Conservation (phyloP, 2,888 invertebrate genomes). For the Villa cingulata region DNA sequence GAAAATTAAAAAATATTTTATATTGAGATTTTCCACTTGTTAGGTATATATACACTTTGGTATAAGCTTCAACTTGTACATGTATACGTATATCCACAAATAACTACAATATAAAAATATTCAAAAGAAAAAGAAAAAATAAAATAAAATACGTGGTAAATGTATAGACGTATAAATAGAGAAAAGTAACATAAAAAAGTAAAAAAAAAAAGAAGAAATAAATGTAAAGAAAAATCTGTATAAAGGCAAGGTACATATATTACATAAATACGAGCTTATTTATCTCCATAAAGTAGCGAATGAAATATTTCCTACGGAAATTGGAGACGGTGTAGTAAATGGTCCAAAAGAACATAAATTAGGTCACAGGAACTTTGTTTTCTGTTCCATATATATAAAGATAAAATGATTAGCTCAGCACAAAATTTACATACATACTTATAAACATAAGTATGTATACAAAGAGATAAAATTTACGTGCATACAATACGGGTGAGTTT, state of each 20-base stretch:
- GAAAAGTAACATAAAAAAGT: background rate
- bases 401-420: constrained; percentile 1
- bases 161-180: too few relatives aligned
- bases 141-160: too few relatives aligned
- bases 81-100: background rate
- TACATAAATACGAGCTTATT: too few relatives aligned
- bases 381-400: background rate
- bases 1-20: too few relatives aligned
- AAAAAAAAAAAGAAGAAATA: background rate
- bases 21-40: too few relatives aligned
- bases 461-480: too few relatives aligned
- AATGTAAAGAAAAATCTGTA: background rate
- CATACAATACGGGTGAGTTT: too few relatives aligned
- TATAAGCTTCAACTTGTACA: too few relatives aligned
- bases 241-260: too few relatives aligned
- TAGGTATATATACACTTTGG: too few relatives aligned
- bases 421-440: background rate
- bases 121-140: too few relatives aligned
- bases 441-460: background rate
- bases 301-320: constrained; percentile 4
- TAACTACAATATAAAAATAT: too few relatives aligned
- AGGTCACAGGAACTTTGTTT: background rate
- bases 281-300: constrained; percentile 1
- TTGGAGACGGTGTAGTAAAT: constrained; percentile 1
- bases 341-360: background rate